Evolutionary conservation across 2,888 invertebrate species (phyloP).

Genomic region (Nemurella pictetii): DNA sequence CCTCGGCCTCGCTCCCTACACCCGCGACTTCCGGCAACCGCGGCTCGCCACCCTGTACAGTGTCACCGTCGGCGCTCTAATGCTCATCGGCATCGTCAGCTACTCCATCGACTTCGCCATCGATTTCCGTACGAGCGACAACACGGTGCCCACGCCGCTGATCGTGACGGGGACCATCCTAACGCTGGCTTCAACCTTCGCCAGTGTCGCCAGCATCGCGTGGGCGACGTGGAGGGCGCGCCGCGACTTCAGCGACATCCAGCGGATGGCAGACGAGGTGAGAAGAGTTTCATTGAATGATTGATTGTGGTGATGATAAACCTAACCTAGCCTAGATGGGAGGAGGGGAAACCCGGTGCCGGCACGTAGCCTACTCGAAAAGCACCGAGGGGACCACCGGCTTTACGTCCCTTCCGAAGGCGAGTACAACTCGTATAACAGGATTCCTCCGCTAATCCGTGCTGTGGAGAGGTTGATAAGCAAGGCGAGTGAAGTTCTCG

Average conservation of each 20-base stretch:
- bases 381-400: too few species aligned
- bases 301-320: too few species aligned
- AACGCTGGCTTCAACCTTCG: neutral
- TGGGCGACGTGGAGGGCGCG: neutral
- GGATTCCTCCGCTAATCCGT: too few species aligned
- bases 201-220: neutral
- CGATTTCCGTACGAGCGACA: neutral
- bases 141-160: neutral
- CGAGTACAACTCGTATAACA: too few species aligned
- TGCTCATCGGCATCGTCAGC: neutral
- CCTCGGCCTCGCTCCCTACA: neutral
- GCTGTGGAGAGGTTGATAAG: too few species aligned
- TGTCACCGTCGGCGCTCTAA: neutral
- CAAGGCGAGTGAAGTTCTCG: too few species aligned
- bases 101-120: neutral
- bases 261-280: too few species aligned
- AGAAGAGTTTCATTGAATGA: too few species aligned
- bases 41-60: neutral
- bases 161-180: neutral
- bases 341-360: constrained; percentile 2
- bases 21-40: neutral
- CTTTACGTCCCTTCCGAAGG: too few species aligned
- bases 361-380: neutral
- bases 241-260: neutral
- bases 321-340: neutral